Conservation (phyloP, 1,140 invertebrate species). For the Caenorhabditis briggsae region DNA sequence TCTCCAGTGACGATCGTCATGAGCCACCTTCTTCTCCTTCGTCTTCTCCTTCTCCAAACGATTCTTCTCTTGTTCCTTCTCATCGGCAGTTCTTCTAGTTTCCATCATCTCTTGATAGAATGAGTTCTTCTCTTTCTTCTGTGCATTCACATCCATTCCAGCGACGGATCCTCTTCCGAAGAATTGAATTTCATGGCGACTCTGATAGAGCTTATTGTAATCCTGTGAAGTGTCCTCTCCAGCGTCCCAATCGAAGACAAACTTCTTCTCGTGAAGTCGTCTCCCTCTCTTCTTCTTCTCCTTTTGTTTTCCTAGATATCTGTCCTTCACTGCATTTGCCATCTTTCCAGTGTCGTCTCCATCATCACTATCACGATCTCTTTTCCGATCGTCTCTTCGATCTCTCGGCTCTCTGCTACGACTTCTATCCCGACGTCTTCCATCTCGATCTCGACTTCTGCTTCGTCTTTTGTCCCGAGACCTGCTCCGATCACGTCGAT, state of each 20-base stretch:
- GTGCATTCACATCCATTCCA: slow-evolving; percentile 89
- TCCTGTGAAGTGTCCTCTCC: slow-evolving; percentile 97
- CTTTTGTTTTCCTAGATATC: slow-evolving; percentile 93
- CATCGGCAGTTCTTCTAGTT: slow-evolving; percentile 92
- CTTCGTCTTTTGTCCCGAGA: slow-evolving; percentile 69
- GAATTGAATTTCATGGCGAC: slow-evolving; percentile 90
- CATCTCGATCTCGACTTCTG: slow-evolving; percentile 71
- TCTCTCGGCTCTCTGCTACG: slow-evolving; percentile 62
- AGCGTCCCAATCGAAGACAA: slow-evolving; percentile 99
- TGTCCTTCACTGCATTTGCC: slow-evolving; percentile 76
- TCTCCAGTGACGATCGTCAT: slow-evolving; percentile 98
- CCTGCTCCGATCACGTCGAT: slow-evolving; percentile 66
- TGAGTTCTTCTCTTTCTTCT: slow-evolving; percentile 96
- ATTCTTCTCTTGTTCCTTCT: slow-evolving; percentile 93
- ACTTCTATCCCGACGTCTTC: slow-evolving; percentile 60
- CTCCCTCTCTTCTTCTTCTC: slow-evolving; percentile 88
- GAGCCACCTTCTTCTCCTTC: slow-evolving; percentile 87
- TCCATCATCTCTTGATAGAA: slow-evolving; percentile 97
- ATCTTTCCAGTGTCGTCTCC: slow-evolving; percentile 67
- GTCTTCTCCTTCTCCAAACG: slow-evolving; percentile 67
- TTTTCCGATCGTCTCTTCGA: slow-evolving; percentile 58
- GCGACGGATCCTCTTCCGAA: slow-evolving; percentile 97
- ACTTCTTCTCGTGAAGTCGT: slow-evolving; percentile 95
- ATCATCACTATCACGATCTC: slow-evolving; percentile 49
- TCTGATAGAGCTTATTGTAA: slow-evolving; percentile 97